Base-by-base conservation (phyloP, 2,113 vertebrate species). In the Leptosomus discolor region DNA sequence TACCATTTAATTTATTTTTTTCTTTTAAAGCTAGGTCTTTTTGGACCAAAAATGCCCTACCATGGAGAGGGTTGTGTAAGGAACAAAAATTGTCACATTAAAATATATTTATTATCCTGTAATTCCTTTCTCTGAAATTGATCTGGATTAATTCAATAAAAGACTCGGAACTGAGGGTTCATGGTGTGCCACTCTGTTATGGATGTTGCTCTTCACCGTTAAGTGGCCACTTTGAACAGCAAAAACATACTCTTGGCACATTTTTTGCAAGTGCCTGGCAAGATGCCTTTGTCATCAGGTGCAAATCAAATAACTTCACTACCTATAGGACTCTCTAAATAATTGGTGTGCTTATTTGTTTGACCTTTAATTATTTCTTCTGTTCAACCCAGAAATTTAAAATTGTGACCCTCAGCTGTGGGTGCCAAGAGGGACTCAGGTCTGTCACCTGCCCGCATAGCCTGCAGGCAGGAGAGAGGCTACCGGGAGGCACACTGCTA, bases 401-500 rank as follows among this genome's bases (percentile, higher is more conserved):
- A 63, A 41, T 17, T 2, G 1, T 82, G 74, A 41, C 54, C 16
- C 9, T 51, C 29, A 39, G 39, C 64, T 77, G 37, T 50, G 39
- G 8, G 10, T 68, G 53, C 58, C 32, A 32, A 18, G 64, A 73
- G 48, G 30, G 43, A 17, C 43, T 56, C 8, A 1, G 41, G 34
- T 45, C 24, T 84, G 71, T 65, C 58, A 29, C 48, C 39, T 43
- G 65, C 37, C 37, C 37, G 29, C 1, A 0, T 5, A 77, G 83
- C 70, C 51, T 19, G 39, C 39, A 24, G 82, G 68, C 14, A 51
- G 34, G 43, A 61, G 56, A 63, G n/a, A 6, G n/a, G 46, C 65
- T 1, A 0, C 41, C 37, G 0, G 2, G 61, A 30, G 29, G 20
- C n/a, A 41, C 1, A 3, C 43, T 76, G 63, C 67, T 50, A 39